Base-by-base conservation (phyloP, 2,113 vertebrate genomes). In the Murina feae region DNA sequence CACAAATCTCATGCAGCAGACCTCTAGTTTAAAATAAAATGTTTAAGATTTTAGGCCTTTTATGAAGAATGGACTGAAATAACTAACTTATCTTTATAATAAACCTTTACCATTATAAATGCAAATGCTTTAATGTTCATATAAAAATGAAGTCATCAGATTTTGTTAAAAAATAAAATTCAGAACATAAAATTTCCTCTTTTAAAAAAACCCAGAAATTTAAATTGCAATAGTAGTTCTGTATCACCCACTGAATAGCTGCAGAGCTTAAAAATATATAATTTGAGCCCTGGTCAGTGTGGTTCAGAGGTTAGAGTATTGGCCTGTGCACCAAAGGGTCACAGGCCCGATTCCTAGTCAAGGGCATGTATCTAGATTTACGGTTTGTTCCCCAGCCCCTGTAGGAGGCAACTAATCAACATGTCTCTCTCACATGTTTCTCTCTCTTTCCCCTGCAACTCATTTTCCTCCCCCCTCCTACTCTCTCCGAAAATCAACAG, bases 1-100 rank as follows among this genome's bases (percentile, higher is more conserved):
- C 25, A 28, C 6, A 1, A 11, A 60, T 60, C 55, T 60, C 4
- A 10, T 60, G 55, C 23, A 60, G 9, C 4, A 10, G 9, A 10
- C 23, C 9, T 60, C 25, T 60, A 60, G 58, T 60, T 86, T 66
- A 93, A 87, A 96, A 72, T 63, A 72, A 0, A 93, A 32, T 81
- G 42, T 55, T 94, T 84, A 94, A 78, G 76, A 80, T 93, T 95
- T 84, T 75, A 65, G 25, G 35, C 13, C 18, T 83, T 37, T 79
- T 79, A 68, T 74, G 30, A 93, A 68, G 49, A 92, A 93, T 10
- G 76, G 11, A 76, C 9, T 76, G 75, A 82, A 92, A 81, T 25
- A 80, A 81, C 47, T 81, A 44, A 84, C 63, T 89, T 76, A 88
- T 74, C 14, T 94, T 82, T 74, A 93, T 35, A 93, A 78, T 65